Evolutionary conservation across 30 jellyfish, hydroid and myxozoan genomes (phyloP).

Genomic region (Chironex yamaguchii): DNA sequence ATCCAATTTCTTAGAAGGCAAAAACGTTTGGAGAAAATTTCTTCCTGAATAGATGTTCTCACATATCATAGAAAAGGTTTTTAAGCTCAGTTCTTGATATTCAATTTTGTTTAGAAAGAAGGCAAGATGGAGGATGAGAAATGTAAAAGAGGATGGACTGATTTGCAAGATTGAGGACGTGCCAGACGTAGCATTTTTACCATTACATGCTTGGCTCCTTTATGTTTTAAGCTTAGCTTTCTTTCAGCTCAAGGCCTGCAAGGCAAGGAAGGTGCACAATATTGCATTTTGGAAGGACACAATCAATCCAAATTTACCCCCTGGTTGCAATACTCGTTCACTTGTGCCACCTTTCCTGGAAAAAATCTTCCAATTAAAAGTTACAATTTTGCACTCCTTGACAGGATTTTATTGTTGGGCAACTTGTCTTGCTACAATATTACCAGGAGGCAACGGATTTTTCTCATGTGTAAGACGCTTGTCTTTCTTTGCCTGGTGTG

Average conservation of each 20-base stretch:
- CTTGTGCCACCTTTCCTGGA: neutral
- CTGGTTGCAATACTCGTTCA: constrained; percentile 7
- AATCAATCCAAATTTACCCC: constrained; percentile 12
- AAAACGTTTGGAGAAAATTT: no score
- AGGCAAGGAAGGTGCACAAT: neutral
- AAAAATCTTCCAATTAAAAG: neutral
- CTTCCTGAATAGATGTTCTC: no score
- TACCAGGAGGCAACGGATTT: no score
- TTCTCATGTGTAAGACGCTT: no score
- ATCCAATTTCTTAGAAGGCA: no score
- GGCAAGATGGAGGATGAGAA: no score
- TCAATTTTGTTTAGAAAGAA: no score
- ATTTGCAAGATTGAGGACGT: neutral
- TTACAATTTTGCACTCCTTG: constrained; percentile 32
- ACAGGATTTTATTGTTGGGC: no score
- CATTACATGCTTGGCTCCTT: neutral
- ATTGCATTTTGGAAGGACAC: constrained; percentile 3
- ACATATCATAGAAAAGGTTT: no score
- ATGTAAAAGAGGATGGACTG: neutral
- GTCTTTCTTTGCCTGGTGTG: no score
- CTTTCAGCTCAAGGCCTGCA: neutral
- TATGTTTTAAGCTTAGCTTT: neutral
- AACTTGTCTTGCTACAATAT: no score
- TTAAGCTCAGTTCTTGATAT: no score
- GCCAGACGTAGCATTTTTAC: neutral